phyloP scores from a whole-genome alignment of 2,797 vertebrate genomes.

The Okamejei kenojei region DNA sequence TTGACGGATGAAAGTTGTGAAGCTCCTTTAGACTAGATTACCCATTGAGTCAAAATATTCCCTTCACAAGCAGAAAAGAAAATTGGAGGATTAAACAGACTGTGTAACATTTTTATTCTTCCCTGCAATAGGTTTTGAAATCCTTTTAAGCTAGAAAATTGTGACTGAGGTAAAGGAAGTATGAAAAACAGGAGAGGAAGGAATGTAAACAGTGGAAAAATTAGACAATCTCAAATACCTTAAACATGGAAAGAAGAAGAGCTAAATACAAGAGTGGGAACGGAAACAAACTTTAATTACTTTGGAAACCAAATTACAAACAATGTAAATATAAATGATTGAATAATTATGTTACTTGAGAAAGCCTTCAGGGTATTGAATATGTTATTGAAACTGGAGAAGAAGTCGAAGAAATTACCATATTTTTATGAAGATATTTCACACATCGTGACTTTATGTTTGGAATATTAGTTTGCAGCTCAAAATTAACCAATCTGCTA shows the following conservation, averaged over 20 bases:
- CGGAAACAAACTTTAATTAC: background rate
- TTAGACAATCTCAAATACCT: background rate
- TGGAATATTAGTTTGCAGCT: background rate
- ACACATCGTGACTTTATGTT: background rate
- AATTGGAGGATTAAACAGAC: background rate
- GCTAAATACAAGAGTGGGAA: background rate
- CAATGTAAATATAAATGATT: background rate
- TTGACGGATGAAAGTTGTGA: no score
- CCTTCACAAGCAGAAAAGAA: background rate
- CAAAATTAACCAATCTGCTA: background rate
- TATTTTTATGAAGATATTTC: slow-evolving; percentile 7
- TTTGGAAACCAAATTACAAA: slow-evolving; percentile 1
- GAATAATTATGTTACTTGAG: slow-evolving; percentile 15
- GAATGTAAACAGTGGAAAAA: background rate
- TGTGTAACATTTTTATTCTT: background rate
- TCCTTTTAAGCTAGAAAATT: background rate
- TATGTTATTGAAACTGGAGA: slow-evolving; percentile 1
- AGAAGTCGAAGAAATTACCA: background rate
- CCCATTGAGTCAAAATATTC: background rate
- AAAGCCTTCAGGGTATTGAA: slow-evolving; percentile 7
- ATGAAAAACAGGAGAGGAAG: background rate
- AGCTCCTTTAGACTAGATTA: background rate
- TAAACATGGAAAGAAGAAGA: background rate
- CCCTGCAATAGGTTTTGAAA: background rate
- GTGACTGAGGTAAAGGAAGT: background rate